phyloP scores from a whole-genome alignment of 1,140 invertebrate species.

The Vollenhovia emeryi region DNA sequence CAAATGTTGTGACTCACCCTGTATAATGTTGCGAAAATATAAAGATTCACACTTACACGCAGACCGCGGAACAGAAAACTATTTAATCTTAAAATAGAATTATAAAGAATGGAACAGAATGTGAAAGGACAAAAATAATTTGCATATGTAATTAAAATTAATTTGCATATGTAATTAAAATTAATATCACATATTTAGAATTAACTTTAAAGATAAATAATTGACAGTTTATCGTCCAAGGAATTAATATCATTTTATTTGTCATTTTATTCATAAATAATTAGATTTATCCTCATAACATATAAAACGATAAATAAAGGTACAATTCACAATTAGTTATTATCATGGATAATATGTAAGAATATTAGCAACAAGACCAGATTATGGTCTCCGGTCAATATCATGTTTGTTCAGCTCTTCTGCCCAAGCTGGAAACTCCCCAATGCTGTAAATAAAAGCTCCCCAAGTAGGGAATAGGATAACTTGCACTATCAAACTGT shows the following conservation, averaged over 20 bases:
- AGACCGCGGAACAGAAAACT: too few relatives aligned
- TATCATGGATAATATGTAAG: background rate
- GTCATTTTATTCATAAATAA: background rate
- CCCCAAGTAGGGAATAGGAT: conserved; percentile 82
- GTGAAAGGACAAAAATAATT: too few relatives aligned
- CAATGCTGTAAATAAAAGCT: conserved; percentile 82
- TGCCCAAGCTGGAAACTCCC: conserved; percentile 85
- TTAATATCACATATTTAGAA: background rate
- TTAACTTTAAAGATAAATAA: background rate
- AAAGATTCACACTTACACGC: too few relatives aligned
- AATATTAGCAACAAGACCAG: background rate
- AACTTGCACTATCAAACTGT: conserved; percentile 77
- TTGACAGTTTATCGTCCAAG: background rate
- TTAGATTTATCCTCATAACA: background rate
- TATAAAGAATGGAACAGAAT: too few relatives aligned
- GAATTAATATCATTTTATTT: background rate
- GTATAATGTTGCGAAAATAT: too few relatives aligned
- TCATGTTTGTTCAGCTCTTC: background rate
- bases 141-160: too few relatives aligned
- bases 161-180: too few relatives aligned
- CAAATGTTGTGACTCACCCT: too few relatives aligned
- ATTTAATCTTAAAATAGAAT: too few relatives aligned
- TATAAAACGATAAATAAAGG: background rate
- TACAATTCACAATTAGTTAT: background rate
- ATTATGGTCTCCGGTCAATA: background rate